phyloP scores from a whole-genome alignment of 2,797 vertebrate species.

The Vespertilio murinus region DNA sequence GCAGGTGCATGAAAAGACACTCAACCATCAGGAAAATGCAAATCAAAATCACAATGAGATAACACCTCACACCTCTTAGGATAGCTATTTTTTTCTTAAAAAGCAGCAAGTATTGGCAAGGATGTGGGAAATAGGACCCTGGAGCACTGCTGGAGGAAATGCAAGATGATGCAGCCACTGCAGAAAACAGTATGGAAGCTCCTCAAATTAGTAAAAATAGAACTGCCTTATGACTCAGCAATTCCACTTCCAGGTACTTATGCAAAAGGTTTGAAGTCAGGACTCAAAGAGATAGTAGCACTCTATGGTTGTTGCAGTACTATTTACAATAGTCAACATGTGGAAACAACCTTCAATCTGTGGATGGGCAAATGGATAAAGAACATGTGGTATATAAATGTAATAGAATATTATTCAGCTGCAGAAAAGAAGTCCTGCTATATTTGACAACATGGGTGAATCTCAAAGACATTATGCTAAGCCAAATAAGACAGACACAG shows the following conservation, averaged over 20 bases:
- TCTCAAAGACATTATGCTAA: neutral
- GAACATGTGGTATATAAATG: accelerated
- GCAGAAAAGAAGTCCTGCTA: neutral
- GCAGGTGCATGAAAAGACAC: accelerated
- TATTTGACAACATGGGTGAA: neutral
- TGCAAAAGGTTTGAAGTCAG: too few relatives aligned
- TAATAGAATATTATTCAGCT: neutral
- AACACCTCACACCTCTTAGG: accelerated
- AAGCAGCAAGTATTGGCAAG: neutral
- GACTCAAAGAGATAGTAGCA: neutral
- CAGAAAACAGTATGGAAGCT: accelerated
- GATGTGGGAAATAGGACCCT: neutral
- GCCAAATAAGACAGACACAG: neutral
- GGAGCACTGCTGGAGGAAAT: accelerated
- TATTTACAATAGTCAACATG: accelerated
- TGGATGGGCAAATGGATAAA: accelerated
- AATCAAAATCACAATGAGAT: neutral
- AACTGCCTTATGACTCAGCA: accelerated
- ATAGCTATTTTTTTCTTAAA: too few relatives aligned
- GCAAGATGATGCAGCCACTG: accelerated
- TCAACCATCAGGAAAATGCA: neutral
- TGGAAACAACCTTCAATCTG: neutral
- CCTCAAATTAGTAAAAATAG: neutral
- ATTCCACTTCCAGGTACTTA: accelerated
- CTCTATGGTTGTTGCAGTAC: accelerated